Evolutionary conservation across 2,888 invertebrate genomes (phyloP).

Genomic region (Drepanosiphum platanoidis): DNA sequence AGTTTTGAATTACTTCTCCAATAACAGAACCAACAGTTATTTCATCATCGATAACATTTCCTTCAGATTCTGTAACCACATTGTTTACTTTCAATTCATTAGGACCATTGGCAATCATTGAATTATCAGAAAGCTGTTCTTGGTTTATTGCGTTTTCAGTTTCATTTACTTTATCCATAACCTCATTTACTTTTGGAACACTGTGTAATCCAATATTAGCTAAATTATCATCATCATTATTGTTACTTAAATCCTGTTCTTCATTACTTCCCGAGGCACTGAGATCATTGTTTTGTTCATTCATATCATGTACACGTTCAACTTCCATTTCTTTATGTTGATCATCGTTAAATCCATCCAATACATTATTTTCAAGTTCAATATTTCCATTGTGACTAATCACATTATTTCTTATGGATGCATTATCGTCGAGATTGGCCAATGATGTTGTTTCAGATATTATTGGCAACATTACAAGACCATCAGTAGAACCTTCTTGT

Average conservation of each 20-base stretch:
- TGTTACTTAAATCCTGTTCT: background rate
- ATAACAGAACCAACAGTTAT: background rate
- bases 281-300: background rate
- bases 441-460: constrained; percentile 26
- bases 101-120: background rate
- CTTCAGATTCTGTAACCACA: background rate
- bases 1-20: background rate
- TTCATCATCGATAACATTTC: background rate
- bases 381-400: background rate
- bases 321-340: background rate
- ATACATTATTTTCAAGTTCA: background rate
- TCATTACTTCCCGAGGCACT: background rate
- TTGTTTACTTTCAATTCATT: background rate
- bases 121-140: background rate
- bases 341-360: background rate
- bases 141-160: background rate
- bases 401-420: background rate
- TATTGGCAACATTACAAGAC: constrained; percentile 8
- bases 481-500: background rate
- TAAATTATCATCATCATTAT: background rate
- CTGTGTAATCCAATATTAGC: background rate
- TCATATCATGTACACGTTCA: background rate
- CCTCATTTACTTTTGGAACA: background rate
- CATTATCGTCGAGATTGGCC: background rate
- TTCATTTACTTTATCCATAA: background rate